A percentile compares a stretch with the other conserved stretches of the same genome.
phyloP scores from a whole-genome alignment of 2,113 vertebrate genomes.

The Spheniscus mendiculus region DNA sequence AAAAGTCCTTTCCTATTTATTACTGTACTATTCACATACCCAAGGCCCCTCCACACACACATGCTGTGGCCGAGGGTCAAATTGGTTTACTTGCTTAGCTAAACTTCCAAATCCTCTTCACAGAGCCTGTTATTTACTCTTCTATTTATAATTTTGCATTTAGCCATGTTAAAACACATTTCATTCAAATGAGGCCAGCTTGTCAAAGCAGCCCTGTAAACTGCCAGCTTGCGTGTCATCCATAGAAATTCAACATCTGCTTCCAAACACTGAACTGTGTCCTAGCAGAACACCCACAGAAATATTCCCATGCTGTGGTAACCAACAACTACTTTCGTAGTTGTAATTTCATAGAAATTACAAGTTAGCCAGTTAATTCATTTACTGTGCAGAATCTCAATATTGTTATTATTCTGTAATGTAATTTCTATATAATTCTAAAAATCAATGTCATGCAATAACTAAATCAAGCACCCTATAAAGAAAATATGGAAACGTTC shows the following conservation, averaged over 20 bases:
- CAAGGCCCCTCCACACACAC: neutral
- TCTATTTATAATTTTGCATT: neutral
- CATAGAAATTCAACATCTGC: slow-evolving; percentile 7
- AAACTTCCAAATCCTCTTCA: neutral
- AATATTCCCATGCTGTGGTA: neutral
- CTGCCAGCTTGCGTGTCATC: neutral
- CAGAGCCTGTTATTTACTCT: neutral
- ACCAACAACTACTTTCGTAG: neutral
- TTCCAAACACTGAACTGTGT: neutral
- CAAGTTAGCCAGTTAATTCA: neutral
- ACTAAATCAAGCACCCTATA: neutral
- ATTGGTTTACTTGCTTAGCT: neutral
- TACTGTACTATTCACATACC: neutral
- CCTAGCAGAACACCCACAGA: neutral
- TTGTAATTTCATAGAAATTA: neutral
- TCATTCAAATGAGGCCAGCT: neutral
- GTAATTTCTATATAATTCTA: neutral
- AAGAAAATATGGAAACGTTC: neutral
- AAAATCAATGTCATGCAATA: neutral
- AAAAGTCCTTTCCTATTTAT: neutral
- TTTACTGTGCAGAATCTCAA: neutral
- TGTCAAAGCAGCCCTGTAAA: neutral
- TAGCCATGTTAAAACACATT: neutral
- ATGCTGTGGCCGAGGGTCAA: neutral
- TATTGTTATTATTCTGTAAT: neutral